Percentiles rank a stretch among this genome's conserved stretches.
Evolutionary conservation across 2,113 vertebrate genomes (phyloP).

Genomic region (Patagioenas fasciata): DNA sequence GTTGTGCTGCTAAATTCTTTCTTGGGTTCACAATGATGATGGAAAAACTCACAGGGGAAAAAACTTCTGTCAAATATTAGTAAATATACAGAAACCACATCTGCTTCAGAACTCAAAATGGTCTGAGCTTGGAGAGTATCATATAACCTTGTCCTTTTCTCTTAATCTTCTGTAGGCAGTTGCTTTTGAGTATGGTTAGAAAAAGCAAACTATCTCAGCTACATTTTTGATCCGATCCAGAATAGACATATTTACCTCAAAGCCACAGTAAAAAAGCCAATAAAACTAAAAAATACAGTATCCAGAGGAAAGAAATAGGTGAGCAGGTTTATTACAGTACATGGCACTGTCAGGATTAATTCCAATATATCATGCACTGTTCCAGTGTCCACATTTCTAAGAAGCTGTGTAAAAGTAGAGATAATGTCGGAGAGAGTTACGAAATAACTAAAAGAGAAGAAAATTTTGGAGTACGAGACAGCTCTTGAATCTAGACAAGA

Average conservation of each 20-base stretch:
- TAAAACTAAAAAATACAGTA: not conserved
- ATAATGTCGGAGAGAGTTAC: not conserved
- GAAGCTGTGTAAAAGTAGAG: not conserved
- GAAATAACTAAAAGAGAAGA: not conserved
- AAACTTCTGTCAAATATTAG: not conserved
- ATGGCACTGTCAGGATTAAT: not conserved
- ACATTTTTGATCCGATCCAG: not conserved
- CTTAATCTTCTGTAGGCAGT: not conserved
- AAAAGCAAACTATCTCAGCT: not conserved
- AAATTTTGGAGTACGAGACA: not conserved
- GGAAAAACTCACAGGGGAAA: not conserved
- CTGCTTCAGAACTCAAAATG: not conserved
- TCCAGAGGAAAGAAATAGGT: not conserved
- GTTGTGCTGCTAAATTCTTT: not conserved
- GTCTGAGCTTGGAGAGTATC: not conserved
- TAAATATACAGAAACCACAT: constrained; percentile 21
- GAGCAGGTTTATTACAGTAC: not conserved
- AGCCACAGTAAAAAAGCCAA: not conserved
- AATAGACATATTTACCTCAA: not conserved
- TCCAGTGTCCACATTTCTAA: not conserved
- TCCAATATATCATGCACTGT: fast-evolving
- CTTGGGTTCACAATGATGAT: not conserved
- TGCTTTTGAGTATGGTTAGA: not conserved
- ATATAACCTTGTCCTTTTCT: not conserved
- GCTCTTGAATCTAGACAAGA: not conserved